These are phyloP conservation scores for Cataglyphis cursor DNA, from an alignment of 2,888 invertebrate genomes.

Conservation along the genomic window DNA sequence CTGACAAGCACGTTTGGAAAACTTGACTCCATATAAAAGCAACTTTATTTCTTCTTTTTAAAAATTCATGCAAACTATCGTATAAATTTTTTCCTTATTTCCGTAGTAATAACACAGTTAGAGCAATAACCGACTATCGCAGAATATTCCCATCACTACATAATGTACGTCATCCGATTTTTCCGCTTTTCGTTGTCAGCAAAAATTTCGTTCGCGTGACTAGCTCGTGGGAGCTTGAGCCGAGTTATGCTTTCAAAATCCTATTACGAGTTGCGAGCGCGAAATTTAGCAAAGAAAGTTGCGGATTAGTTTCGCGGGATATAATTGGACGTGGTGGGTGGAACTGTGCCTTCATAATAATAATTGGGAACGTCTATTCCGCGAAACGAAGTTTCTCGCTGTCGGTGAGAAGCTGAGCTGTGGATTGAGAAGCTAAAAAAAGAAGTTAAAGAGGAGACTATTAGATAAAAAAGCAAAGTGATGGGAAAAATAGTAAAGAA, in stretches of 20 bases:
- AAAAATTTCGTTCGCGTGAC: slow-evolving; percentile 73
- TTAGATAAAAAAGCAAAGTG: background rate
- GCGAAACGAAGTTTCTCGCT: slow-evolving; percentile 54
- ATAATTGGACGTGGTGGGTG: slow-evolving; percentile 73
- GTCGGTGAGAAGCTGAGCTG: slow-evolving; percentile 34
- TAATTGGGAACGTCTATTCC: slow-evolving; percentile 70
- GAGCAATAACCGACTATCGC: slow-evolving; percentile 25
- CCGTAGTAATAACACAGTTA: slow-evolving; percentile 8
- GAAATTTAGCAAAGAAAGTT: slow-evolving; percentile 74
- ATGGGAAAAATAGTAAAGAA: slow-evolving; percentile 28
- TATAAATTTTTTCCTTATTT: slow-evolving; percentile 36
- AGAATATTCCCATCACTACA: slow-evolving; percentile 58
- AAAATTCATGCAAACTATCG: slow-evolving; percentile 39
- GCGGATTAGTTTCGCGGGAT: slow-evolving; percentile 74
- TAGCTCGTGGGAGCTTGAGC: slow-evolving; percentile 43
- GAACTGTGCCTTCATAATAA: slow-evolving; percentile 72
- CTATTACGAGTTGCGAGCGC: slow-evolving; percentile 71
- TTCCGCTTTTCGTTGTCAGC: slow-evolving; percentile 47
- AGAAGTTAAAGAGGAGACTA: background rate
- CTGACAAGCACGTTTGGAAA: too few relatives aligned
- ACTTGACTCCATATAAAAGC: too few relatives aligned
- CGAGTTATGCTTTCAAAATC: slow-evolving; percentile 74
- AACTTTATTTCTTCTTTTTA: slow-evolving; percentile 7
- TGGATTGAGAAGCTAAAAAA: slow-evolving; percentile 25
- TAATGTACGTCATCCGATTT: slow-evolving; percentile 47